Conservation (phyloP, 2,888 invertebrate species). For the Arge pagana region DNA sequence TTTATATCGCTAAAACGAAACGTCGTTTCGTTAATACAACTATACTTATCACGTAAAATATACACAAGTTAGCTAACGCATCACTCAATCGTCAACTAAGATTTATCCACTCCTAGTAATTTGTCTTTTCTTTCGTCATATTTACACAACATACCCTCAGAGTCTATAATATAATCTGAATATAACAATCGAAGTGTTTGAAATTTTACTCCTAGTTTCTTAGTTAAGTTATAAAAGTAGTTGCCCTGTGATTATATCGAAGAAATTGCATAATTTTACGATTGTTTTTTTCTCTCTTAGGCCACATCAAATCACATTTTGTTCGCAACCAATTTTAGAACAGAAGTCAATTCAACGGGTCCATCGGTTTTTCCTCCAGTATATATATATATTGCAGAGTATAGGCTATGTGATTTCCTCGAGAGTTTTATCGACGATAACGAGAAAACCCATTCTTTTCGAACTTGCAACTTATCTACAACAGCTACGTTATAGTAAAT, state of each 20-base stretch:
- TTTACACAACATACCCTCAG: slow-evolving; percentile 4
- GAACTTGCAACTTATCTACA: no score
- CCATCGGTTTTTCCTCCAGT: background rate
- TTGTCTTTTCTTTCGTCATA: no score
- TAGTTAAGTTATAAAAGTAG: slow-evolving; percentile 14
- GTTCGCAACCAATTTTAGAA: background rate
- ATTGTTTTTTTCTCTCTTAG: background rate
- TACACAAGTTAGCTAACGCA: no score
- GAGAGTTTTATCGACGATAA: no score
- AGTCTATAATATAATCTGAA: slow-evolving; percentile 5
- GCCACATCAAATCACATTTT: slow-evolving; percentile 6
- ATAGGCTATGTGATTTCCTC: slow-evolving; percentile 4
- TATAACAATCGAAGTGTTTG: no score
- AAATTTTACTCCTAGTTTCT: background rate
- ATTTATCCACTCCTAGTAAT: no score
- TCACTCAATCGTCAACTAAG: no score
- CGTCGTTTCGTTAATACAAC: no score
- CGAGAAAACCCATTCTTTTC: no score
- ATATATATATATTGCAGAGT: background rate
- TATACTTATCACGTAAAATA: no score
- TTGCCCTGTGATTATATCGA: background rate
- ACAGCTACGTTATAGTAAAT: no score
- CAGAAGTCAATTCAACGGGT: background rate
- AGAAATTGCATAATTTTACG: slow-evolving; percentile 6
- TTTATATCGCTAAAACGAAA: no score